Evolutionary conservation across 2,888 invertebrate genomes (phyloP).

Genomic region (Euzophera pinguis): DNA sequence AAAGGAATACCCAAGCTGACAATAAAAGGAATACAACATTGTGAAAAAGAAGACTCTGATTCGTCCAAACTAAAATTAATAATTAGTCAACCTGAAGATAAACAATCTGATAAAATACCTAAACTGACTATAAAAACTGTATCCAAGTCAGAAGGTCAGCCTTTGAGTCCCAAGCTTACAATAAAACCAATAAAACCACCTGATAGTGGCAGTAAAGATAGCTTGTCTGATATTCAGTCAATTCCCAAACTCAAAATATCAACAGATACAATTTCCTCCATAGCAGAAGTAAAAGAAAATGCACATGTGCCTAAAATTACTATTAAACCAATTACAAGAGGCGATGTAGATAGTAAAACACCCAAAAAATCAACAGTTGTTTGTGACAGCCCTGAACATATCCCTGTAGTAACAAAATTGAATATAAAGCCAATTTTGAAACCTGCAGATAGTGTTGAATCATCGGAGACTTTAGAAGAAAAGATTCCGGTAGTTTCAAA

Average conservation of each 20-base stretch:
- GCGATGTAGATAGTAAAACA: conserved; percentile 46
- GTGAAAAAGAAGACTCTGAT: conserved; percentile 53
- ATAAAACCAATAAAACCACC: conserved; percentile 70
- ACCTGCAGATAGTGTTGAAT: conserved; percentile 54
- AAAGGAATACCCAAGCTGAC: conserved; percentile 68
- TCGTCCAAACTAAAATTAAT: conserved; percentile 62
- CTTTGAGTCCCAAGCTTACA: conserved; percentile 69
- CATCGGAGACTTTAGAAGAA: conserved; percentile 49
- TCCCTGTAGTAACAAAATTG: conserved; percentile 65
- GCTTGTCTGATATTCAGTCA: conserved; percentile 29
- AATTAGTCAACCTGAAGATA: conserved; percentile 60
- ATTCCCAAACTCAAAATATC: conserved; percentile 50
- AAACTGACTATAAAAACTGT: conserved; percentile 70
- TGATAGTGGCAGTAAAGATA: conserved; percentile 43
- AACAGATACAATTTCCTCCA: conserved; percentile 43
- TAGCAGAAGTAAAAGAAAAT: conserved; percentile 51
- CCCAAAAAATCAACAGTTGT: conserved; percentile 39
- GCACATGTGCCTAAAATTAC: conserved; percentile 79
- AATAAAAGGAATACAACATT: conserved; percentile 61
- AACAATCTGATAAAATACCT: conserved; percentile 58
- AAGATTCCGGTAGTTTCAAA: conserved; percentile 76
- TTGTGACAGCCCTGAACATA: conserved; percentile 54
- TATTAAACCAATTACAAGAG: conserved; percentile 71
- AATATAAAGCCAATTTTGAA: conserved; percentile 73
- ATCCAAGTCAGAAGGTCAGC: conserved; percentile 57